Evolutionary conservation across 2,888 invertebrate genomes (phyloP), one percentile per base, ranked within the genome.

Genomic region (Phyllotreta cruciferae): DNA sequence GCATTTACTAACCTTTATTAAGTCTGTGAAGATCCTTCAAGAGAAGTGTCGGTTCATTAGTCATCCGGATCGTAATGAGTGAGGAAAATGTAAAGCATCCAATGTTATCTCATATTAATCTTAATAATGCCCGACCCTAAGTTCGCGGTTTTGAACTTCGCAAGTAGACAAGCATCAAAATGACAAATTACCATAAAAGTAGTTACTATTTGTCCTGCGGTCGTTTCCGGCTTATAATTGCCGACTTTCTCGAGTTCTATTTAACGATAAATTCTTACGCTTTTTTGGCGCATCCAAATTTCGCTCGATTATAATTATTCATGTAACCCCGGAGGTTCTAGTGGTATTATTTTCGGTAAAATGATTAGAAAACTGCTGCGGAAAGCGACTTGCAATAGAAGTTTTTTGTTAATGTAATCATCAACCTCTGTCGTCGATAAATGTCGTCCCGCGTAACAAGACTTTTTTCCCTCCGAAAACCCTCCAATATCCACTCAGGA

Each of bases 181-280:
- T 68, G 67, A 68, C 66, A 67, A 67, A 67, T 67, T 65, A 63
- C 63, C 63, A 56, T 60, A 55, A 56, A 67, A 67, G 65, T 65
- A 60, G 65, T 65, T 67, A 62, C 65, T 57, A 67, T 67, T 67
- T 63, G 61, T 65, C 61, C 65, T 61, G 53, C 64, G 41, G 57
- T 60, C 60, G 56, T 49, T 47, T 54, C 42, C 58, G 56, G 56
- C 52, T 50, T 41, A 58, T 50, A 58, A 60, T 53, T 64, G 47
- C 49, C 50, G 57, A 61, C 64, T 64, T n/a, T 61, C 64, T 41
- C 64, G 61, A 61, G 57, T 61, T 57, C 54, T 38, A 61, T 61
- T 61, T 61, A 57, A 39, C 56, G 60, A 60, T 60, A 60, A 60
- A 24, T 24, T 60, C 53, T 53, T 52, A 42, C 14, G 42, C 45